A percentile compares a stretch with the other conserved stretches of the same genome.
Conservation (phyloP, 2,797 vertebrate genomes). For the Molossus molossus region DNA sequence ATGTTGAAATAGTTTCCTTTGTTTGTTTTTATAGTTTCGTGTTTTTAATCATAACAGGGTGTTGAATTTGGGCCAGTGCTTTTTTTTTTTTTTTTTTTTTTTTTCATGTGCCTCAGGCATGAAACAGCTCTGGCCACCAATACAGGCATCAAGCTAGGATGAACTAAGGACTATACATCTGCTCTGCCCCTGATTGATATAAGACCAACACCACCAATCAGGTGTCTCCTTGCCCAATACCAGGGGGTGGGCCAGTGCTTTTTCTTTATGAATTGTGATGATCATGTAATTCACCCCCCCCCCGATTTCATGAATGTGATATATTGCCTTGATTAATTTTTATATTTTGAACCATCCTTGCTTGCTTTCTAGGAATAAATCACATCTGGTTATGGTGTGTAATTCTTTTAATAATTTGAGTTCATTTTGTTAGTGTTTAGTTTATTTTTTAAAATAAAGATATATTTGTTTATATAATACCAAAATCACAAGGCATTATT, state of each 20-base stretch:
- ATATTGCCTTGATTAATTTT: background rate
- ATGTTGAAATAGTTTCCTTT: background rate
- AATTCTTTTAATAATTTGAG: slow-evolving; percentile 31
- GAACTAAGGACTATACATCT: too few relatives aligned
- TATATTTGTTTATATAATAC: slow-evolving; percentile 14
- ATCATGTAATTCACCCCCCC: background rate
- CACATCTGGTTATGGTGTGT: background rate
- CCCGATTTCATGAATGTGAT: background rate
- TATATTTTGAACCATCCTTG: background rate
- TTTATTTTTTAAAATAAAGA: background rate
- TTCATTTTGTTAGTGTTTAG: slow-evolving; percentile 9
- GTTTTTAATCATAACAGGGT: slow-evolving; percentile 33
- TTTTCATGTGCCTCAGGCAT: too few relatives aligned
- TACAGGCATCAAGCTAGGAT: too few relatives aligned
- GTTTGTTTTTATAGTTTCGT: background rate
- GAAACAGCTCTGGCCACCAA: too few relatives aligned
- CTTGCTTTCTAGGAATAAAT: slow-evolving; percentile 56
- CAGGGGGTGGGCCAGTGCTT: too few relatives aligned
- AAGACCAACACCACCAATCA: too few relatives aligned
- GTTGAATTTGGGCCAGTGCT: background rate
- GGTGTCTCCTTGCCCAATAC: too few relatives aligned
- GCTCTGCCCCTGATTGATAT: too few relatives aligned
- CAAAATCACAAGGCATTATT: background rate
- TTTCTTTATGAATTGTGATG: background rate
- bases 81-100: background rate